Base-by-base conservation (phyloP, 2,113 vertebrate species). In the Stegastes partitus region DNA sequence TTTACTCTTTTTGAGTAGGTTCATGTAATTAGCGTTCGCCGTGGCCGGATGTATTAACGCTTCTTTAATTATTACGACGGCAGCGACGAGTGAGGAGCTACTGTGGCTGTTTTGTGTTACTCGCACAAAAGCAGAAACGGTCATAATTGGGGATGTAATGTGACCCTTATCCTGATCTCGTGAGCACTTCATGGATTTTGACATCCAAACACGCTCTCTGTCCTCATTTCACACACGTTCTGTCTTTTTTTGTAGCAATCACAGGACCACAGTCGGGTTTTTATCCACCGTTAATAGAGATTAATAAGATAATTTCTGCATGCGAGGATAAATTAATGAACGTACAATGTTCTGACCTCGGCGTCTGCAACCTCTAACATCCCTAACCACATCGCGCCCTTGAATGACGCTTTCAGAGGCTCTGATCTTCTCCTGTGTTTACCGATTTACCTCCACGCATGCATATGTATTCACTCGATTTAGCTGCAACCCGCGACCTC, bases 251-350 rank as follows among this genome's bases (percentile, higher is more conserved):
- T 19, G 23, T 55, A 76, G 53, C 82, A 83, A 87, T 89, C 82
- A 77, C 68, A 72, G 51, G n/a, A 23, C 59, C 5, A 14, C 2
- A 1, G 45, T n/a, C 58, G 4, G 59, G n/a, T n/a, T 77, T 83
- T 85, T 82, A 63, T 87, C 61, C 56, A 11, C 8, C 14, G 65
- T 83, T 87, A 89, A 87, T 84, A 47, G 68, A 82, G 81, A 89
- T 87, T 82, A 87, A 78, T 77, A 59, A 56, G 72, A 87, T 85
- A 15, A 87, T 86, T 80, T 77, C 74, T 78, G 66, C 21, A 64
- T 42, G 72, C 7, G 18, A 53, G 37, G 26, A 6, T 19, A 69
- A 68, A 79, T 79, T 68, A 80, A 87, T 87, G 75, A 83, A 81
- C 54, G 65, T 26, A 21, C 71, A 66, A 62, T 34, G 56, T 68